These are phyloP conservation scores for Harpagifer antarcticus DNA, from an alignment of 2,797 vertebrate species.

Conservation along the genomic window DNA sequence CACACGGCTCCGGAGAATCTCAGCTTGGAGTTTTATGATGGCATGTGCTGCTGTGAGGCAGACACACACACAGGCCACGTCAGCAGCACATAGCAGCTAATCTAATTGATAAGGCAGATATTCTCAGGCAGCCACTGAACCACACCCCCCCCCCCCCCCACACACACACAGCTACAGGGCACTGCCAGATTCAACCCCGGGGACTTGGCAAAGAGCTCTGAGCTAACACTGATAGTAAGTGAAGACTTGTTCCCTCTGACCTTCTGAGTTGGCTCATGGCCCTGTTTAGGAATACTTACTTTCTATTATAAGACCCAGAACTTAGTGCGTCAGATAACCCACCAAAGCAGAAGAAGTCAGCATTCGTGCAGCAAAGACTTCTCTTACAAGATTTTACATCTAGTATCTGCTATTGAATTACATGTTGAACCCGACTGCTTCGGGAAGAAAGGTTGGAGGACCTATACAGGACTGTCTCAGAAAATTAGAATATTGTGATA, in stretches of 20 bases:
- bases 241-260: conserved; percentile 80
- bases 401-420: conserved; percentile 14
- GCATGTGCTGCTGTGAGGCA: conserved; percentile 28
- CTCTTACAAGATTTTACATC: conserved; percentile 22
- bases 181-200: conserved; percentile 45
- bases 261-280: conserved; percentile 79
- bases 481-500: too few relatives aligned
- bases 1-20: conserved; percentile 17
- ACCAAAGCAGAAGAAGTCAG: conserved; percentile 48
- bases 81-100: conserved; percentile 66
- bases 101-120: conserved; percentile 77
- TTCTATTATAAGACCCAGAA: conserved; percentile 73
- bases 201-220: conserved; percentile 68
- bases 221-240: conserved; percentile 78
- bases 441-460: neutral
- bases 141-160: neutral
- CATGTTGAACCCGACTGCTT: neutral
- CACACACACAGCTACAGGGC: conserved; percentile 31
- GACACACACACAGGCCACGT: conserved; percentile 38
- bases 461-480: too few relatives aligned
- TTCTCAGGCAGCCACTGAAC: conserved; percentile 55
- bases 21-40: conserved; percentile 37
- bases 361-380: conserved; percentile 17
- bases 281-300: conserved; percentile 76
- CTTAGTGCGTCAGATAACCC: conserved; percentile 48